Base-by-base conservation (phyloP, 23 tunicate species). In the Oikopleura dioica region DNA sequence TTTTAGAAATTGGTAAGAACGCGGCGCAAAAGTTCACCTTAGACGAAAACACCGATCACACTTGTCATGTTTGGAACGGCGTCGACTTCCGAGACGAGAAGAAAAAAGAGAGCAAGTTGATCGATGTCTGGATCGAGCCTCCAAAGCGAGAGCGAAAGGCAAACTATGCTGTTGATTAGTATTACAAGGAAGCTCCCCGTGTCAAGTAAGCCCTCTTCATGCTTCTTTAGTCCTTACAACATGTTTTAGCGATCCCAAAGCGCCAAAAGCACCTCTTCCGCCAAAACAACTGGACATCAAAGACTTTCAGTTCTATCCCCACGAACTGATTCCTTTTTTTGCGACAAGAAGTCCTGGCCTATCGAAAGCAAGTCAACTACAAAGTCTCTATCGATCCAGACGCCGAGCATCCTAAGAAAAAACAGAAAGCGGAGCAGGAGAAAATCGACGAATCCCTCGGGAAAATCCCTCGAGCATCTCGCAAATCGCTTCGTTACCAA, bases 291-390 rank as follows among this genome's bases (percentile, higher is more conserved):
- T 92, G 32, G 77, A 81, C 37, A 89, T 91, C 1, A 92, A 85
- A 80, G 97, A 91, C 51, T 91, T 85, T 59, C 97, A 91, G 77
- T 91, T 91, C 59, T 91, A 82, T 37, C 97, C 97, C 31, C 97
- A 89, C 4, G 51, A 86, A 76, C 59, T 91, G 36, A 84, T 91
- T n/a, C 69, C 92, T 82, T 68, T 38, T 91, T 24, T 81, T 91
- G 36, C 92, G 85, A 59, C 83, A 89, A 50, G 97, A 91, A 68
- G 85, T 91, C 37, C 51, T 91, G 69, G 83, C 37, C 37, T 91
- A 82, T 81, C 75, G 97, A 37, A 83, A 89, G 50, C 50, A 83
- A 16, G 82, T 89, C 38, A 85, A 85, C 0, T 89, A 89, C 76
- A 84, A 89, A 81, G 96, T 89, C 58, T 68, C 44, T 0, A 26